A percentile compares a stretch with the other conserved stretches of the same genome.
Evolutionary conservation across 1,140 invertebrate genomes (phyloP).

Genomic region (Drosophila miranda): DNA sequence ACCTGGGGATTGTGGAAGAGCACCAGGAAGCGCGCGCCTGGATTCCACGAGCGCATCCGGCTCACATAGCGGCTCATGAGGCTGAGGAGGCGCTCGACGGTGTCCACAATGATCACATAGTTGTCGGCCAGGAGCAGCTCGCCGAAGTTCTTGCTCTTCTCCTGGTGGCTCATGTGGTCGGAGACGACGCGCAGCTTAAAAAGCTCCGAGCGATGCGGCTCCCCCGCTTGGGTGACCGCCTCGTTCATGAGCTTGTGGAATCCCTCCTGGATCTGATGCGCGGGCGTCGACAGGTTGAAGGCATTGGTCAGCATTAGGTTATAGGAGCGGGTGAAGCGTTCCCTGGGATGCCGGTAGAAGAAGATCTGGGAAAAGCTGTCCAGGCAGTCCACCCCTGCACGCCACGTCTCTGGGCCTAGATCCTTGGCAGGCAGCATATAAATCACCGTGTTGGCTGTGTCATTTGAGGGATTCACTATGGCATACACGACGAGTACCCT

Average conservation of each 20-base stretch:
- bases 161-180: conserved; percentile 9
- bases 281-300: conserved; percentile 66
- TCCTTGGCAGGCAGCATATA: conserved; percentile 62
- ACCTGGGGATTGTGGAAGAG: conserved; percentile 59
- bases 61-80: conserved; percentile 52
- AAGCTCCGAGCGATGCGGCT: conserved; percentile 15
- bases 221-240: conserved; percentile 28
- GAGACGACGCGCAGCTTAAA: conserved; percentile 67
- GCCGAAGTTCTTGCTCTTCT: conserved; percentile 14
- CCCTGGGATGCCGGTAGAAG: conserved; percentile 53
- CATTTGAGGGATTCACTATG: conserved; percentile 68
- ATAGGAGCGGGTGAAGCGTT: conserved; percentile 62
- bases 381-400: conserved; percentile 68
- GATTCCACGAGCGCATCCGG: conserved; percentile 72
- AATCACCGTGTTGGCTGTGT: conserved; percentile 67
- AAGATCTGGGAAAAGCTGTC: conserved; percentile 65
- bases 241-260: conserved; percentile 64
- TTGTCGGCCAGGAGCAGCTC: conserved; percentile 60
- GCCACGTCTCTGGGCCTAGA: conserved; percentile 55
- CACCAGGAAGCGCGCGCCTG: conserved; percentile 70
- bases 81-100: conserved; percentile 28
- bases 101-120: conserved; percentile 70
- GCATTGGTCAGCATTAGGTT: conserved; percentile 62
- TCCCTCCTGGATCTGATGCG: conserved; percentile 63
- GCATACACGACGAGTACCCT: not conserved